phyloP scores from a whole-genome alignment of 2,888 invertebrate genomes.

The Drosophila anomelani region DNA sequence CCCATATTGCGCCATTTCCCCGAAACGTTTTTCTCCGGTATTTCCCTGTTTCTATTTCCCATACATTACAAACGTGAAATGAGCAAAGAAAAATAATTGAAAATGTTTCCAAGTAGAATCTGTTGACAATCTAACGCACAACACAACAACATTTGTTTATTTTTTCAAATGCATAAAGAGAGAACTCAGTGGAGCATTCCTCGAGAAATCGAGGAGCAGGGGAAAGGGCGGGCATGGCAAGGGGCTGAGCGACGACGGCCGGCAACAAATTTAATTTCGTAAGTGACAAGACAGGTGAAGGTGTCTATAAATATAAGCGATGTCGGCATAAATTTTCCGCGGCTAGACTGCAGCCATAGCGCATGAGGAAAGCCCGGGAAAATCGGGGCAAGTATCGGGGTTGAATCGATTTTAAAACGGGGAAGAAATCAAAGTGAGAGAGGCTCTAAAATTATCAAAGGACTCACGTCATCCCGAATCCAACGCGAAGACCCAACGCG shows the following conservation, averaged over 20 bases:
- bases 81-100: slow-evolving; percentile 25
- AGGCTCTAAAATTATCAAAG: slow-evolving; percentile 60
- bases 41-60: slow-evolving; percentile 15
- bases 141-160: slow-evolving; percentile 16
- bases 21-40: neutral
- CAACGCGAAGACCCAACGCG: slow-evolving; percentile 31
- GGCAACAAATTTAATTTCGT: slow-evolving; percentile 73
- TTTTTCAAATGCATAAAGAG: slow-evolving; percentile 21
- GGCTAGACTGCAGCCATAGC: slow-evolving; percentile 38
- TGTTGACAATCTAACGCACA: slow-evolving; percentile 30
- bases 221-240: slow-evolving; percentile 20
- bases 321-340: slow-evolving; percentile 65
- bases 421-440: slow-evolving; percentile 31
- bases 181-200: slow-evolving; percentile 1
- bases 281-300: slow-evolving; percentile 75
- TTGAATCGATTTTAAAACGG: slow-evolving; percentile 2
- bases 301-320: slow-evolving; percentile 72
- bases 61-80: slow-evolving; percentile 3
- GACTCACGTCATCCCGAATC: slow-evolving; percentile 41
- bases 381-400: slow-evolving; percentile 4
- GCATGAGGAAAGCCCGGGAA: slow-evolving; percentile 21
- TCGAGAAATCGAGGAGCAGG: neutral
- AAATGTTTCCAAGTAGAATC: slow-evolving; percentile 13
- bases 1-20: slow-evolving; percentile 23
- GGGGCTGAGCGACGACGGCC: slow-evolving; percentile 16